Percentiles rank a stretch among this genome's conserved stretches.
Evolutionary conservation across 92 coral and sea anemone species (phyloP).

Genomic region (Siderastrea siderea): DNA sequence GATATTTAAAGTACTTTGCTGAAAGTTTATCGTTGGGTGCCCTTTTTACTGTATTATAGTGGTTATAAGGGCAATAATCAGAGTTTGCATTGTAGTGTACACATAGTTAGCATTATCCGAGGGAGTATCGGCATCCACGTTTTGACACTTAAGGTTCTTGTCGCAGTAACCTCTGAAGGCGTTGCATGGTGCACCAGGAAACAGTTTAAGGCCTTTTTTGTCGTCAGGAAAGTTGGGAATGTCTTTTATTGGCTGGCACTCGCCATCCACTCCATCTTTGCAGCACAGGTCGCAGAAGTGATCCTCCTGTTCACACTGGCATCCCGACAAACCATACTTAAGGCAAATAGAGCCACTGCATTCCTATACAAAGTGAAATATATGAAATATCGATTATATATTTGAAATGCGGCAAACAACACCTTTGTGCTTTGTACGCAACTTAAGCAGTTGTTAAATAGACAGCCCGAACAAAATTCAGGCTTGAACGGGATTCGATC

Average conservation of each 20-base stretch:
- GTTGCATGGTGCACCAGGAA: constrained; percentile 95
- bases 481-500: too few relatives aligned
- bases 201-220: constrained; percentile 50
- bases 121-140: constrained; percentile 83
- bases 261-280: constrained; percentile 26
- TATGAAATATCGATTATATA: too few relatives aligned
- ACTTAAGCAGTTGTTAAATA: too few relatives aligned
- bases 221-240: neutral
- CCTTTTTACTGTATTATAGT: too few relatives aligned
- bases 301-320: constrained; percentile 81
- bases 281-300: constrained; percentile 89
- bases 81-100: too few relatives aligned
- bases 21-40: too few relatives aligned
- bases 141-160: constrained; percentile 90
- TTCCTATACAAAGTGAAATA: constrained; percentile 44
- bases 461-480: too few relatives aligned
- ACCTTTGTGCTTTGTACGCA: too few relatives aligned
- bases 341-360: constrained; percentile 91
- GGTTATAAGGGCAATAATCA: too few relatives aligned
- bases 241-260: constrained; percentile 69
- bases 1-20: too few relatives aligned
- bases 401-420: too few relatives aligned
- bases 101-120: too few relatives aligned
- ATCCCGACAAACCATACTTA: constrained; percentile 60
- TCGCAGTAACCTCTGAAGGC: constrained; percentile 97